phyloP scores from a whole-genome alignment of 2,113 vertebrate species.

The Etheostoma spectabile region DNA sequence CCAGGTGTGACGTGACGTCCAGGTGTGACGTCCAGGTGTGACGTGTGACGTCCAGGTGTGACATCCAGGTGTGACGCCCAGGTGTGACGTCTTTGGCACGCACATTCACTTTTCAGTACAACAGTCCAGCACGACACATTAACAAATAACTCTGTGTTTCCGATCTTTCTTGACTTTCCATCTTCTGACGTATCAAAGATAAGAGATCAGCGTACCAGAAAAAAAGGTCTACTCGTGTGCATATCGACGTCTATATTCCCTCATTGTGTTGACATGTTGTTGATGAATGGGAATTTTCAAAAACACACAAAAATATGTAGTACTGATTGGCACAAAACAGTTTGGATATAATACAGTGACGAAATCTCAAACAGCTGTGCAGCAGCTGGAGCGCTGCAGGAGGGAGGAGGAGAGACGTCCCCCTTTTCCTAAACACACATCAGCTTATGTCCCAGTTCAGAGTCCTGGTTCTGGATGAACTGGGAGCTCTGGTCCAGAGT shows the following conservation, averaged over 20 bases:
- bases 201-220: background rate
- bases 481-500: constrained; percentile 8
- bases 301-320: constrained; percentile 23
- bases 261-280: background rate
- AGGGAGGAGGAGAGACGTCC: too few relatives aligned
- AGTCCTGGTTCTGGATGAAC: constrained; percentile 1
- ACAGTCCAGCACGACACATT: background rate
- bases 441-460: constrained; percentile 3
- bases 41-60: background rate
- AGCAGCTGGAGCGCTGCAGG: background rate
- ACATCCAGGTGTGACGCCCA: too few relatives aligned
- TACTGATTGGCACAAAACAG: constrained; percentile 12
- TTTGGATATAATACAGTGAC: constrained; percentile 37
- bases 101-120: background rate
- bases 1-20: too few relatives aligned
- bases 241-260: background rate
- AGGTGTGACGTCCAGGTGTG: background rate
- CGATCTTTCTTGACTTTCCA: background rate
- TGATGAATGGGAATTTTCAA: constrained; percentile 10
- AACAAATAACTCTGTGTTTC: background rate
- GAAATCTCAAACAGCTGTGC: constrained; percentile 26
- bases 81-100: background rate
- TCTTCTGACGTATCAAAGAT: background rate
- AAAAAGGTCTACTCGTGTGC: background rate
- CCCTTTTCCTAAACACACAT: background rate